Conservation (phyloP, 1,140 invertebrate genomes). For the Monochamus saltuarius region DNA sequence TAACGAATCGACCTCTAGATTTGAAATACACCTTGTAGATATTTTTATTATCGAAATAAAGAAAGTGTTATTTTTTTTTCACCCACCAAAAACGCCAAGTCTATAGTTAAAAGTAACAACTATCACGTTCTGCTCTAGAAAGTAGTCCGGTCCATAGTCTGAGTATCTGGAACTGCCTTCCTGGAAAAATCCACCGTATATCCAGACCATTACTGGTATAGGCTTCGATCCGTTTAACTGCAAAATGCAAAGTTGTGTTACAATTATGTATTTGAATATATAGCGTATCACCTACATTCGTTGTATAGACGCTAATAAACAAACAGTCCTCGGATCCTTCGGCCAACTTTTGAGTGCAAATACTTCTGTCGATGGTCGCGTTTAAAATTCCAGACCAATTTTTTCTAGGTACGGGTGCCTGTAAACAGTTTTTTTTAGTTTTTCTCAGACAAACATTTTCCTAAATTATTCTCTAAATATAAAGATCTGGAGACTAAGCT, state of each 20-base stretch:
- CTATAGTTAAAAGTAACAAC: conserved; percentile 73
- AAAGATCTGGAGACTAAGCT: too few species aligned
- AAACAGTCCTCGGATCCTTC: conserved; percentile 69
- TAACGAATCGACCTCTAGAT: too few species aligned
- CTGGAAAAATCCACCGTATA: conserved; percentile 64
- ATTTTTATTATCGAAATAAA: too few species aligned
- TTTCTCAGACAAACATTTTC: too few species aligned
- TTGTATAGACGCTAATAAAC: conserved; percentile 70
- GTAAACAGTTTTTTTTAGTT: not conserved
- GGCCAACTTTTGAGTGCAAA: not conserved
- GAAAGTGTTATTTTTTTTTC: too few species aligned
- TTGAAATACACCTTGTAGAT: too few species aligned
- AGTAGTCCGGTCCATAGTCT: conserved; percentile 61
- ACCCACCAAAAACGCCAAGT: conserved; percentile 60
- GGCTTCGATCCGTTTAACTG: not conserved
- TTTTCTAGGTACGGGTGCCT: conserved; percentile 59
- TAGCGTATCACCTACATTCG: conserved; percentile 34
- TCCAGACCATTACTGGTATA: conserved; percentile 56
- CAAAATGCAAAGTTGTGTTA: not conserved
- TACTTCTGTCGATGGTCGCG: conserved; percentile 42
- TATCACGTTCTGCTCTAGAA: conserved; percentile 63
- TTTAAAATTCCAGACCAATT: conserved; percentile 55
- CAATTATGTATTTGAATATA: not conserved
- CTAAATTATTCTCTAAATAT: too few species aligned
- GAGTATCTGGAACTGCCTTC: conserved; percentile 50